Percentiles rank a stretch among this genome's conserved stretches.
phyloP scores from a whole-genome alignment of 2,113 vertebrate species.

The Silurus meridionalis region DNA sequence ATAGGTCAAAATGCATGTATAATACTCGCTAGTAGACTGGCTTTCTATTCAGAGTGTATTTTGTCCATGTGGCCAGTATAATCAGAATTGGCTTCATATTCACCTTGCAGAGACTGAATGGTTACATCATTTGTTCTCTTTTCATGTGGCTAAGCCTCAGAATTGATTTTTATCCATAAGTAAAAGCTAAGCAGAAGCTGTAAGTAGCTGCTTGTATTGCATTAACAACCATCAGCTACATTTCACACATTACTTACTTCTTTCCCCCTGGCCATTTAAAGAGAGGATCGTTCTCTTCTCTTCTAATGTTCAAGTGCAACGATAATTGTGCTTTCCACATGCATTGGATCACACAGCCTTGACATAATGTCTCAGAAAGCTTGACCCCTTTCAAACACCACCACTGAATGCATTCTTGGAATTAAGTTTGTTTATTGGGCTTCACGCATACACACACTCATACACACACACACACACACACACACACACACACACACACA shows the following conservation, averaged over 20 bases:
- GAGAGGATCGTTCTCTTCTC: background rate
- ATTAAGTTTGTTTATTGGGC: background rate
- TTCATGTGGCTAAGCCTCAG: background rate
- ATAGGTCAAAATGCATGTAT: background rate
- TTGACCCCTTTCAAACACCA: conserved; percentile 1
- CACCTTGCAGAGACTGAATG: background rate
- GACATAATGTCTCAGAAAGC: background rate
- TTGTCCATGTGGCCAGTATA: background rate
- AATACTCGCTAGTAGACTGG: background rate
- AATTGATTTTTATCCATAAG: background rate
- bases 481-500: no score
- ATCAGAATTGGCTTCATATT: background rate
- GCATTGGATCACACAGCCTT: background rate
- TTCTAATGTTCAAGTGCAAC: background rate
- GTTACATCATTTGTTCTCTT: background rate
- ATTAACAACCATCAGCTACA: conserved; percentile 16
- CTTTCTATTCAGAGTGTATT: background rate
- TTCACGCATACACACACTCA: background rate
- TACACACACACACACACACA: background rate
- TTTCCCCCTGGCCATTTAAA: background rate
- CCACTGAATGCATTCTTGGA: background rate
- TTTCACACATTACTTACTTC: conserved; percentile 4
- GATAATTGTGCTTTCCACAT: conserved; percentile 17
- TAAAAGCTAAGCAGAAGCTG: background rate
- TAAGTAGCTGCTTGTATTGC: background rate